Conservation (phyloP, 2,888 invertebrate species). For the Chrysina gloriosa region DNA sequence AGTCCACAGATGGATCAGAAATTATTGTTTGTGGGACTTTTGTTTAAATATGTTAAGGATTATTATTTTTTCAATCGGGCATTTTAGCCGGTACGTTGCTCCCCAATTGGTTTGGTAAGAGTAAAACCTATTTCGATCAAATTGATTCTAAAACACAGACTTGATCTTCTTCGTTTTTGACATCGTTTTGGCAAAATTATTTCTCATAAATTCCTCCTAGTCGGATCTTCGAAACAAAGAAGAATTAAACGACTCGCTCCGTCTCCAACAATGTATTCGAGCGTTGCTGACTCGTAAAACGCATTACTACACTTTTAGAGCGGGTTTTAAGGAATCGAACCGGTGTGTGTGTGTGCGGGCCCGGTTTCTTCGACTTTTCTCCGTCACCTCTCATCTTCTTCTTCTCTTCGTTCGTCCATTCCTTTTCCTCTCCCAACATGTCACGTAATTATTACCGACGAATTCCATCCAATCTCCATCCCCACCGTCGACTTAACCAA, state of each 20-base stretch:
- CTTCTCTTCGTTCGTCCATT: not conserved
- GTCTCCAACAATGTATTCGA: not conserved
- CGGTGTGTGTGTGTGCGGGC: conserved; percentile 25
- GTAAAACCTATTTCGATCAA: no score
- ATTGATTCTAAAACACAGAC: no score
- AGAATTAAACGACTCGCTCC: not conserved
- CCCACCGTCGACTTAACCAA: conserved; percentile 46
- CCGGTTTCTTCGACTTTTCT: conserved; percentile 18
- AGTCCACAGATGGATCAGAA: no score
- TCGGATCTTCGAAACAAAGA: not conserved
- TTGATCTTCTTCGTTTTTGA: no score
- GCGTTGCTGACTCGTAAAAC: not conserved
- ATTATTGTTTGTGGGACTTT: no score
- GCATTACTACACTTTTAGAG: conserved; percentile 12
- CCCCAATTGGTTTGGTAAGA: no score
- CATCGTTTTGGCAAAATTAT: no score
- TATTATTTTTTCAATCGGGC: no score
- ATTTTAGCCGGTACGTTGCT: no score
- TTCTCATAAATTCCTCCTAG: no score
- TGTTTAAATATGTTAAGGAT: no score
- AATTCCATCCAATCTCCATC: conserved; percentile 36
- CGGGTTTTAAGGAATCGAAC: conserved; percentile 22
- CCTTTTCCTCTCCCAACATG: conserved; percentile 9
- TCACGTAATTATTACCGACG: conserved; percentile 37
- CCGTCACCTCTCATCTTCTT: conserved; percentile 16